Evolutionary conservation across 37 sponge, comb jelly and placozoan genomes (phyloP), one percentile per base, ranked within the genome.

Genomic region (Geodia barretti): DNA sequence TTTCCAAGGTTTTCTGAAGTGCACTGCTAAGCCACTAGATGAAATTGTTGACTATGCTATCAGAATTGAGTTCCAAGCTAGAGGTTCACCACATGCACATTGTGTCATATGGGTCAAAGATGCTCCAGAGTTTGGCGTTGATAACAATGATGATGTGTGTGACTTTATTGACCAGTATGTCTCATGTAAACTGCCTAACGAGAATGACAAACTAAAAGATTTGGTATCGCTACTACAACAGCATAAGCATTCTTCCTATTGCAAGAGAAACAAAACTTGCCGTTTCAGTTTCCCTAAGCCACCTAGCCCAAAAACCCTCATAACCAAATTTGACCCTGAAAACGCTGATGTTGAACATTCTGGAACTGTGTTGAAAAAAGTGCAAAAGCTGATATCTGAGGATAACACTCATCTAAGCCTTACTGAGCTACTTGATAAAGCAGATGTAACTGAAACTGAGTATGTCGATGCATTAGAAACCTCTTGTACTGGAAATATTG

Each of bases 61-160:
- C 3, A 39, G 84, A 47, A 68, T 84, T 37, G 84, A 84, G 40
- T 84, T 84, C 66, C 77, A 84, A 41, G 37, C 69, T 7, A 64
- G 84, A 29, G 84, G 84, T 1, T 76, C 70, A 4, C 77, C 84
- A 74, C 84, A 74, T 83, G 76, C 76, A 23, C 84, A 83, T 32
- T 26, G 31, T 28, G 25, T 83, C 3, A 17, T 64, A 2, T 84
- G 84, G 76, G 23, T 76, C 2, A 67, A 76, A 70, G 62, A 76
- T 67, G 70, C 84, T n/a, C 84, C 84, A 1, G 67, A 38, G 37
- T 41, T 33, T 68, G 77, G 60, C 21, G 25, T 47, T 23, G n/a
- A 9, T 60, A 29, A 33, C 23, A 20, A 75, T 39, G 36, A 24
- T 35, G 61, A 75, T 26, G 62, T 75, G 34, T 72, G 47, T 30